A percentile compares a stretch with the other conserved stretches of the same genome.
Evolutionary conservation across 2,888 invertebrate species (phyloP).

Genomic region (Arge pagana): DNA sequence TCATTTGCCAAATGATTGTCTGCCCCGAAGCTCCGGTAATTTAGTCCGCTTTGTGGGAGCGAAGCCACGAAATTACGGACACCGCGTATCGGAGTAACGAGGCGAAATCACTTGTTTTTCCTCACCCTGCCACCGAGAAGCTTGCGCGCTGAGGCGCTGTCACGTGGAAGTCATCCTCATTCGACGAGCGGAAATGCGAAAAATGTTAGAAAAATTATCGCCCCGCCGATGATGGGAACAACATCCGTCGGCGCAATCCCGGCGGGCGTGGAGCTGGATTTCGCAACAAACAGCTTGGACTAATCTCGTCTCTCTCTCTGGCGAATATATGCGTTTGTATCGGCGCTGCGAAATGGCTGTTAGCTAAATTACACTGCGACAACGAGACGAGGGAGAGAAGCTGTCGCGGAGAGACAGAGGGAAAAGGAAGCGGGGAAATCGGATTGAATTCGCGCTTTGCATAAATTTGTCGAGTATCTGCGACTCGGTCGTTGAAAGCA

Average conservation of each 20-base stretch:
- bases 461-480: slow-evolving; percentile 24
- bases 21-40: slow-evolving; percentile 17
- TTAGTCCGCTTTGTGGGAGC: slow-evolving; percentile 14
- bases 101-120: too few relatives aligned
- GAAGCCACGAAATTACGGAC: too few relatives aligned
- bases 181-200: too few relatives aligned
- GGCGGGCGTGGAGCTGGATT: too few relatives aligned
- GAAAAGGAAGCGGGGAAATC: slow-evolving; percentile 13
- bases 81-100: too few relatives aligned
- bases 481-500: too few relatives aligned
- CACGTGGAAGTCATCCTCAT: too few relatives aligned
- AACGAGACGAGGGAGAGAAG: slow-evolving; percentile 2
- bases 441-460: slow-evolving; percentile 19
- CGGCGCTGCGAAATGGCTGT: slow-evolving; percentile 15
- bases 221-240: too few relatives aligned
- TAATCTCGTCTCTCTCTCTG: slow-evolving; percentile 10
- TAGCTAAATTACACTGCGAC: slow-evolving; percentile 18
- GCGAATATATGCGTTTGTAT: slow-evolving; percentile 4
- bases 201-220: too few relatives aligned
- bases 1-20: slow-evolving; percentile 20
- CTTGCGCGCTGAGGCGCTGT: too few relatives aligned
- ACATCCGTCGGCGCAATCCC: too few relatives aligned
- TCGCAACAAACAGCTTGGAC: slow-evolving; percentile 2
- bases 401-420: not conserved
- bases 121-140: too few relatives aligned